phyloP scores from a whole-genome alignment of 2,888 invertebrate genomes.

The Ophioninae sp. region DNA sequence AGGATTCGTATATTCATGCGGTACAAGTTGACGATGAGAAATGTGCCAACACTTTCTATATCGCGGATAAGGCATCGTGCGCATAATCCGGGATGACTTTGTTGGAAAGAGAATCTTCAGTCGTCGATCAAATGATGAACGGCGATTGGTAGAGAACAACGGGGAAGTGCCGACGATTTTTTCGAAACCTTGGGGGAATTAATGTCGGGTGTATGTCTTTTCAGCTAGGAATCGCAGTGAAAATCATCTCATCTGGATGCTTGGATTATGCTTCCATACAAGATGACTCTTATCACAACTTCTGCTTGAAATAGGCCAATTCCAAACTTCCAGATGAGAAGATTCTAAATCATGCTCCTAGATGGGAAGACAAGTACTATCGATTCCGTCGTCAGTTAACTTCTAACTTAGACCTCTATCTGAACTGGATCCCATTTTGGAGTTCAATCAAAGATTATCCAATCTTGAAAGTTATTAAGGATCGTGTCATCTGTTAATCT shows the following conservation, averaged over 20 bases:
- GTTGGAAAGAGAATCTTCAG: background rate
- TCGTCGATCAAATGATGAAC: background rate
- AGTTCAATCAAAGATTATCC: background rate
- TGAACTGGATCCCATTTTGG: background rate
- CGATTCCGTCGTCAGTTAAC: no score
- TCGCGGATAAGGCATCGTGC: background rate
- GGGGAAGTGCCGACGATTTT: background rate
- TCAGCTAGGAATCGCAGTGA: background rate
- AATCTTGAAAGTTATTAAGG: background rate
- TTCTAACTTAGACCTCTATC: no score
- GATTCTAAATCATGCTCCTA: no score
- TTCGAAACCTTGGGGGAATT: background rate
- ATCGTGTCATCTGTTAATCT: background rate
- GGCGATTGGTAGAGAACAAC: background rate
- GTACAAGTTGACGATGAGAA: constrained; percentile 12
- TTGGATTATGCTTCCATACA: no score
- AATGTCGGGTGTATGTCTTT: no score
- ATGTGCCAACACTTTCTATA: constrained; percentile 41
- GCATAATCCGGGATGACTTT: background rate
- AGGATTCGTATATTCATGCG: constrained; percentile 23
- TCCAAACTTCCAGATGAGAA: no score
- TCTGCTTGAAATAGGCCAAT: no score
- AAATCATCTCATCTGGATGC: background rate
- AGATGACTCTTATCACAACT: no score
- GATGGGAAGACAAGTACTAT: no score